These are phyloP conservation scores for Psammodynastes pulverulentus DNA, from an alignment of 2,113 vertebrate species.

Conservation along the genomic window DNA sequence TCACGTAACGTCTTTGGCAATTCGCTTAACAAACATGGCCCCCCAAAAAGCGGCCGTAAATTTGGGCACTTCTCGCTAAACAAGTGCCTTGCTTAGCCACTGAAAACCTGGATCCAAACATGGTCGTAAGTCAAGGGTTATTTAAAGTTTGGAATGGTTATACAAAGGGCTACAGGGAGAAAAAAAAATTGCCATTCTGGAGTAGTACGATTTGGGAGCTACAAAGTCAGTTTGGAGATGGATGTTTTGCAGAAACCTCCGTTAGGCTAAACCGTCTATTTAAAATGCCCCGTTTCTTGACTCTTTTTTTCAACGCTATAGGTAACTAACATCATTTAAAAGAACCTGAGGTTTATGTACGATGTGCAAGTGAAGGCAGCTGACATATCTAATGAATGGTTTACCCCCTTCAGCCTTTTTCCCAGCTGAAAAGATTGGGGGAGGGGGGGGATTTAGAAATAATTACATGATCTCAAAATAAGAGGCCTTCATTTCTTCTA, in stretches of 20 bases:
- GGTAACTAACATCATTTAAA: neutral
- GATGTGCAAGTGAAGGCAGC: neutral
- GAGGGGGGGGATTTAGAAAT: neutral
- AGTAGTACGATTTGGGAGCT: neutral
- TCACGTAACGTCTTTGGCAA: neutral
- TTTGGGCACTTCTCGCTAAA: neutral
- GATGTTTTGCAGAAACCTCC: neutral
- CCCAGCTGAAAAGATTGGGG: neutral
- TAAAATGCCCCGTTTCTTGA: neutral
- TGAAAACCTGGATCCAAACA: neutral
- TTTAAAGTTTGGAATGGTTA: neutral
- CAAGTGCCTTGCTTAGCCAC: neutral
- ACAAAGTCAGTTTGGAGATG: neutral
- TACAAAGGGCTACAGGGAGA: neutral
- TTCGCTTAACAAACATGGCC: no score
- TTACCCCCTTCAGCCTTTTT: neutral
- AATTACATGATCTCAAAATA: neutral
- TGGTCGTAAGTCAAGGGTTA: neutral
- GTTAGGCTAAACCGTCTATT: neutral
- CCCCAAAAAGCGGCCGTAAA: neutral
- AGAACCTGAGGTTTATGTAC: neutral
- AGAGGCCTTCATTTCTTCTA: conserved; percentile 1
- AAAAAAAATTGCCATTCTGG: neutral
- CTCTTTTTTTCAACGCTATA: neutral
- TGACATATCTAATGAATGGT: neutral